These are phyloP conservation scores for Ophiodon elongatus DNA, from an alignment of 2,113 vertebrate genomes.

Conservation along the genomic window DNA sequence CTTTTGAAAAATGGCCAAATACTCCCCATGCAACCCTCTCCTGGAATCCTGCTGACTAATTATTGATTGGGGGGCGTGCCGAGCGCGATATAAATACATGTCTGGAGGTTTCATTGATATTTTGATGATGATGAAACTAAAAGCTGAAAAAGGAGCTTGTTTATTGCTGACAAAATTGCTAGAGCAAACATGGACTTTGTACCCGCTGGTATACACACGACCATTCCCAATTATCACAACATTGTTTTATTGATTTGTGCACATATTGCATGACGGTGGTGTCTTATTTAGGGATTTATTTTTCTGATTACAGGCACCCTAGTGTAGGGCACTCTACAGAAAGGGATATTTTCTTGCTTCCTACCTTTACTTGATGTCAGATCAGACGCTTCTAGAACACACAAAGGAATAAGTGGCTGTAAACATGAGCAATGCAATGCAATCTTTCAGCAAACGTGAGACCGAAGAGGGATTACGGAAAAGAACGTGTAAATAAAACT, in stretches of 20 bases:
- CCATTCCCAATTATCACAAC: not conserved
- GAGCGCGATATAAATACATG: slow-evolving; percentile 24
- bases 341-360: not conserved
- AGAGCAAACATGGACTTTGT: not conserved
- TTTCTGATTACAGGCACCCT: not conserved
- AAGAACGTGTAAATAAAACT: slow-evolving; percentile 40
- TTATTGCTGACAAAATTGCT: not conserved
- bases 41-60: slow-evolving; percentile 32
- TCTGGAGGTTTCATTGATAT: slow-evolving; percentile 42
- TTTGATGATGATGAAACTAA: slow-evolving; percentile 7
- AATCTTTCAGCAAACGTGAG: slow-evolving; percentile 29
- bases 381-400: slow-evolving; percentile 59
- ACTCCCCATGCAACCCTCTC: slow-evolving; percentile 18
- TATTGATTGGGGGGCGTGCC: slow-evolving; percentile 50
- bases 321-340: not conserved
- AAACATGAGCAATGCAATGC: slow-evolving; percentile 8
- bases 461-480: slow-evolving; percentile 7
- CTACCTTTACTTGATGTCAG: slow-evolving; percentile 64
- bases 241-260: not conserved
- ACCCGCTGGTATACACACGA: not conserved
- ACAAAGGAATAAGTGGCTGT: not conserved
- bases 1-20: slow-evolving; percentile 49
- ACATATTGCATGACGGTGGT: not conserved
- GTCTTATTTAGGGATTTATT: slow-evolving; percentile 6
- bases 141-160: slow-evolving; percentile 24